Percentiles rank a stretch among this genome's conserved stretches.
Evolutionary conservation across 2,888 invertebrate genomes (phyloP).

Genomic region (Drosophila limbata): DNA sequence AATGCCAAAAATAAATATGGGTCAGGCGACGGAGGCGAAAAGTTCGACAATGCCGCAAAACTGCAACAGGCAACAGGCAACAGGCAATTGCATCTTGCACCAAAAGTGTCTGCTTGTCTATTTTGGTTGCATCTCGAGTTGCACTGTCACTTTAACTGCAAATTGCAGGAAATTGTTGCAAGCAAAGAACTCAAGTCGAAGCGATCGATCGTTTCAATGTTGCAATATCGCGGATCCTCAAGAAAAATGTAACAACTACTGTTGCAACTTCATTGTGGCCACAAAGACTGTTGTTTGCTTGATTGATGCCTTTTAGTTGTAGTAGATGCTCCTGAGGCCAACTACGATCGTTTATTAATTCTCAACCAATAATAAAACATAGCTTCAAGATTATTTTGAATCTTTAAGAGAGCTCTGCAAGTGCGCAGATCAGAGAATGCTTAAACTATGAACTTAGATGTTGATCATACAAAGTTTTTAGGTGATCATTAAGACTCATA

Average conservation of each 20-base stretch:
- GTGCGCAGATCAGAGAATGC: neutral
- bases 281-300: neutral
- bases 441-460: neutral
- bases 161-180: conserved; percentile 40
- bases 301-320: conserved; percentile 1
- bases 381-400: neutral
- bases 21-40: conserved; percentile 56
- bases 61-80: conserved; percentile 19
- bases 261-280: neutral
- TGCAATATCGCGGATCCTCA: conserved; percentile 1
- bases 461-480: neutral
- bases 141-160: conserved; percentile 28
- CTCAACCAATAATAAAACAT: neutral
- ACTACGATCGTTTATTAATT: neutral
- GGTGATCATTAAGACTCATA: no score
- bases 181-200: conserved; percentile 2
- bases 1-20: conserved; percentile 78
- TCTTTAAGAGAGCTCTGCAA: neutral
- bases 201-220: conserved; percentile 32
- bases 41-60: conserved; percentile 39
- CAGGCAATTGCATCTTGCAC: conserved; percentile 25
- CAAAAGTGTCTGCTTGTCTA: conserved; percentile 35
- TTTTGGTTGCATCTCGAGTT: conserved; percentile 36
- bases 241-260: neutral
- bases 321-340: neutral